Conservation (phyloP, 2,797 vertebrate genomes). For the Coccyzus lansbergi region DNA sequence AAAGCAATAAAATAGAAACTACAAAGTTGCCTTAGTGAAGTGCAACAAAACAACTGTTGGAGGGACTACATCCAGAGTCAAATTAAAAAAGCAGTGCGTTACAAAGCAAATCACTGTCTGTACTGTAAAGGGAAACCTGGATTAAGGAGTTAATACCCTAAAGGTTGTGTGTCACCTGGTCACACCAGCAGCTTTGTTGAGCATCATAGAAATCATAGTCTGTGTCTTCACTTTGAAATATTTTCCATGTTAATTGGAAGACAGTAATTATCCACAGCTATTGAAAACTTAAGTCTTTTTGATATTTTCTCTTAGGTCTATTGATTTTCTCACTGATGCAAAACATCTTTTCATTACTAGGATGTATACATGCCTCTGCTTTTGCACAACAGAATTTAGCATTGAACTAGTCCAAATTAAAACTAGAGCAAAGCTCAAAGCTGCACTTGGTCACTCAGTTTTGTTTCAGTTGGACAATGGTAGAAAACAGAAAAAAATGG, state of each 20-base stretch:
- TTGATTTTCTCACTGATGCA: not conserved
- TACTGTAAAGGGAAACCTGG: not conserved
- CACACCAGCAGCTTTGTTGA: not conserved
- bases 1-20: not conserved
- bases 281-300: not conserved
- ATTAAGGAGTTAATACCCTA: not conserved
- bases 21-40: not conserved
- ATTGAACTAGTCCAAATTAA: not conserved
- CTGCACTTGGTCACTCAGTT: not conserved
- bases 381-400: not conserved
- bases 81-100: not conserved
- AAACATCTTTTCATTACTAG: not conserved
- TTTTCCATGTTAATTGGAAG: conserved; percentile 11
- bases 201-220: not conserved
- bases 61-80: not conserved
- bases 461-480: not conserved
- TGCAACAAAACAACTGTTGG: not conserved
- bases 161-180: not conserved
- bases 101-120: not conserved
- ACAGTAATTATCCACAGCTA: not conserved
- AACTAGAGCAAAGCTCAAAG: not conserved
- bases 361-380: not conserved
- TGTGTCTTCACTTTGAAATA: not conserved
- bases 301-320: not conserved
- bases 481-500: not conserved